Evolutionary conservation across 2,797 vertebrate genomes (phyloP).

Genomic region (Carcharodon carcharias): DNA sequence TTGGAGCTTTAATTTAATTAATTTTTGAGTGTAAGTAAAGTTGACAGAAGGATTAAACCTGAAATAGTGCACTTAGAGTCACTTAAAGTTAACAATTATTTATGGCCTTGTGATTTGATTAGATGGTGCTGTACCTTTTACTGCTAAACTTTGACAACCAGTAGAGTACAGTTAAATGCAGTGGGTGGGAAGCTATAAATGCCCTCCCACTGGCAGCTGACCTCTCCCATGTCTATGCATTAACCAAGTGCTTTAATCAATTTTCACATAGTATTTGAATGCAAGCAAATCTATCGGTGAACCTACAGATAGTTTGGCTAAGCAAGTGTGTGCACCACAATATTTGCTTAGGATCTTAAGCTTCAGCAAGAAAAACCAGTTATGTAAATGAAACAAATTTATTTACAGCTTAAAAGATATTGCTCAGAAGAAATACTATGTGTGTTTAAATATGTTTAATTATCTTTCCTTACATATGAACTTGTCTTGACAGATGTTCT

Average conservation of each 20-base stretch:
- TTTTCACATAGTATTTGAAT: slow-evolving; percentile 2
- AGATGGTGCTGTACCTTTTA: not conserved
- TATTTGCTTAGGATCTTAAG: not conserved
- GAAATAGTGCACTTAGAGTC: not conserved
- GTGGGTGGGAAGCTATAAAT: not conserved
- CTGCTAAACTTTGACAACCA: not conserved
- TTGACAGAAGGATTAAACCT: not conserved
- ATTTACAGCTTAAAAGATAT: not conserved
- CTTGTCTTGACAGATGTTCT: not conserved
- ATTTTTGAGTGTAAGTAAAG: not conserved
- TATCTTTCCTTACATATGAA: not conserved
- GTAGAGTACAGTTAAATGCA: not conserved
- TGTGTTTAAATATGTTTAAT: not conserved
- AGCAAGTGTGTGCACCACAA: not conserved
- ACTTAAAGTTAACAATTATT: not conserved
- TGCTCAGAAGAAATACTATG: not conserved
- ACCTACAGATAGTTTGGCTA: not conserved
- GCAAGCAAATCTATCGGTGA: no score
- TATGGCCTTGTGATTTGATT: not conserved
- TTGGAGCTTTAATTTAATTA: not conserved
- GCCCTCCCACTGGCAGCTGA: not conserved
- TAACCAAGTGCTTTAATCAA: not conserved
- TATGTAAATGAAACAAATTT: not conserved
- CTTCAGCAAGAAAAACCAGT: not conserved
- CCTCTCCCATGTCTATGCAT: not conserved